Evolutionary conservation across 1,140 invertebrate species (phyloP).

Genomic region (Megalonaias nervosa): DNA sequence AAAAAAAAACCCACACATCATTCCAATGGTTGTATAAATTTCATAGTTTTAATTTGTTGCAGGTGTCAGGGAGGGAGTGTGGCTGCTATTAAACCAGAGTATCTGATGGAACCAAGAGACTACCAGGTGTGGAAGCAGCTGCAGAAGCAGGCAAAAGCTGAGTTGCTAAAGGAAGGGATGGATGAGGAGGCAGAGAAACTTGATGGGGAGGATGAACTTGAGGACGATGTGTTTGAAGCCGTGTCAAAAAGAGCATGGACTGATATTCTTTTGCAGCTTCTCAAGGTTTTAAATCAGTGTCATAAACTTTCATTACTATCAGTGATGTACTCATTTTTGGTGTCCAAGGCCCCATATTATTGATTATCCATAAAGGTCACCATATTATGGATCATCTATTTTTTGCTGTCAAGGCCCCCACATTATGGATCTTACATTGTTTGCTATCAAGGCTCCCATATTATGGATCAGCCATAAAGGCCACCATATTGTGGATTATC

Average conservation of each 20-base stretch:
- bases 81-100: slow-evolving; percentile 68
- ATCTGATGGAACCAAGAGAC: slow-evolving; percentile 67
- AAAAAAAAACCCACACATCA: no score
- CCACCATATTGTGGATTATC: no score
- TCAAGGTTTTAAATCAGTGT: slow-evolving; percentile 57
- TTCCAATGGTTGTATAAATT: no score
- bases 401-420: no score
- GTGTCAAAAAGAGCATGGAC: slow-evolving; percentile 70
- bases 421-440: no score
- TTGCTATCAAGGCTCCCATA: no score
- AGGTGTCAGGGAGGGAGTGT: slow-evolving; percentile 70
- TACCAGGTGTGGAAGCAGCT: slow-evolving; percentile 68
- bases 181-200: slow-evolving; percentile 37
- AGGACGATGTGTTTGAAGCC: slow-evolving; percentile 69
- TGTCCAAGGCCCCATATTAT: no score
- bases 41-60: neutral
- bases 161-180: slow-evolving; percentile 46
- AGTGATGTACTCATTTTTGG: no score
- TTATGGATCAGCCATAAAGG: no score
- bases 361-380: no score
- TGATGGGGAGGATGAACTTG: slow-evolving; percentile 53
- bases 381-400: no score
- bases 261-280: slow-evolving; percentile 68
- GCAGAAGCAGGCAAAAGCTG: slow-evolving; percentile 52
- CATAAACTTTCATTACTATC: no score